Percentiles rank a stretch among this genome's conserved stretches.
phyloP scores from a whole-genome alignment of 2,888 invertebrate species.

The Sminthurides aquaticus region DNA sequence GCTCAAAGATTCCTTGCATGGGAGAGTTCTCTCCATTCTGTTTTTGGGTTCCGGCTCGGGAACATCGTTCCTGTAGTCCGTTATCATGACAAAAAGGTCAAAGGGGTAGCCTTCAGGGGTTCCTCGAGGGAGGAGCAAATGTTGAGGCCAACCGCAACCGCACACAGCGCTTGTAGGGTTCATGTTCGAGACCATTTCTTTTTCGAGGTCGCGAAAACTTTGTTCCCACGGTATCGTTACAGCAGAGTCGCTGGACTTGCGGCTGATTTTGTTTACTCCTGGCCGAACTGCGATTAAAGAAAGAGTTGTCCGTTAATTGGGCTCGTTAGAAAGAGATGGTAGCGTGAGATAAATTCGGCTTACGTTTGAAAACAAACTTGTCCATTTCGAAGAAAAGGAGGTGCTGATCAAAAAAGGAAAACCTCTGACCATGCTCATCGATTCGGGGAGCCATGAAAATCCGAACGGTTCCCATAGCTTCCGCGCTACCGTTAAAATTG shows the following conservation, averaged over 20 bases:
- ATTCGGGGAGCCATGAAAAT: slow-evolving; percentile 61
- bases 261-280: slow-evolving; percentile 56
- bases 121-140: slow-evolving; percentile 69
- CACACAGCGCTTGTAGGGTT: slow-evolving; percentile 52
- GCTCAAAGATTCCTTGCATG: slow-evolving; percentile 64
- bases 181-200: neutral
- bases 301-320: too few relatives aligned
- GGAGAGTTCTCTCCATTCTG: neutral
- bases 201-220: slow-evolving; percentile 57
- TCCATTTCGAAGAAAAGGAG: slow-evolving; percentile 64
- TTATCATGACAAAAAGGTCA: slow-evolving; percentile 44
- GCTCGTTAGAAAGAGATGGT: too few relatives aligned
- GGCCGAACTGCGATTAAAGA: slow-evolving; percentile 54
- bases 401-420: slow-evolving; percentile 58
- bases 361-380: slow-evolving; percentile 52
- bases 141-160: slow-evolving; percentile 81
- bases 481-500: neutral
- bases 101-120: slow-evolving; percentile 45
- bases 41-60: neutral
- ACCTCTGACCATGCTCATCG: slow-evolving; percentile 59
- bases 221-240: slow-evolving; percentile 76
- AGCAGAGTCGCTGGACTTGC: slow-evolving; percentile 62
- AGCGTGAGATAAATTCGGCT: too few relatives aligned
- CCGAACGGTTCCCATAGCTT: slow-evolving; percentile 57
- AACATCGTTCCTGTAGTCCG: slow-evolving; percentile 36